These are phyloP conservation scores for Nymphalis c-album DNA, from an alignment of 2,888 invertebrate genomes.

Conservation along the genomic window DNA sequence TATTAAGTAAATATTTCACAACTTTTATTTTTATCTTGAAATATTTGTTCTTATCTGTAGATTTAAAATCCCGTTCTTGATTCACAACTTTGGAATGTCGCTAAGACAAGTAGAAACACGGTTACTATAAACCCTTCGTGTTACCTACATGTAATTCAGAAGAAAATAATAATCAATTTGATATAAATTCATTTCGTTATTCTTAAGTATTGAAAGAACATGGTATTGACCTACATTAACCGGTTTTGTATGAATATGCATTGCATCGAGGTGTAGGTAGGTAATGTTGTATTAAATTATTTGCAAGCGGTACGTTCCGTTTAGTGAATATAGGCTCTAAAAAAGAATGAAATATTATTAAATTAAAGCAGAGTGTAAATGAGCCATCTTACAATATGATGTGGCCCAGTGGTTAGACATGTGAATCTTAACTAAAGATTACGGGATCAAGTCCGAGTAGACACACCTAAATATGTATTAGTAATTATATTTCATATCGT, in stretches of 20 bases:
- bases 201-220: slow-evolving; percentile 6
- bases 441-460: no score
- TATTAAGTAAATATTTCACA: no score
- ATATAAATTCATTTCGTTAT: background rate
- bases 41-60: background rate
- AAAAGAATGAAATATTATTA: no score
- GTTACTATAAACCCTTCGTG: slow-evolving; percentile 30
- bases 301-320: background rate
- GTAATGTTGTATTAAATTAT: background rate
- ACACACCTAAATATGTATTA: no score
- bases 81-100: slow-evolving; percentile 32
- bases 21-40: background rate
- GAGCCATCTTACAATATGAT: no score
- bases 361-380: no score
- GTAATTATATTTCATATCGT: no score
- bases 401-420: no score
- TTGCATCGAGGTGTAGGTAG: slow-evolving; percentile 13
- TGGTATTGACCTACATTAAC: slow-evolving; percentile 19
- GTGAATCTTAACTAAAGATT: no score
- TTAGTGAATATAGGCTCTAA: no score
- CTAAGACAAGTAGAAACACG: slow-evolving; percentile 25
- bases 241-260: slow-evolving; percentile 13
- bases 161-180: slow-evolving; percentile 3
- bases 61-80: slow-evolving; percentile 27
- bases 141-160: slow-evolving; percentile 5